Base-by-base conservation (phyloP, 2,888 invertebrate species). In the Acleris cristana region DNA sequence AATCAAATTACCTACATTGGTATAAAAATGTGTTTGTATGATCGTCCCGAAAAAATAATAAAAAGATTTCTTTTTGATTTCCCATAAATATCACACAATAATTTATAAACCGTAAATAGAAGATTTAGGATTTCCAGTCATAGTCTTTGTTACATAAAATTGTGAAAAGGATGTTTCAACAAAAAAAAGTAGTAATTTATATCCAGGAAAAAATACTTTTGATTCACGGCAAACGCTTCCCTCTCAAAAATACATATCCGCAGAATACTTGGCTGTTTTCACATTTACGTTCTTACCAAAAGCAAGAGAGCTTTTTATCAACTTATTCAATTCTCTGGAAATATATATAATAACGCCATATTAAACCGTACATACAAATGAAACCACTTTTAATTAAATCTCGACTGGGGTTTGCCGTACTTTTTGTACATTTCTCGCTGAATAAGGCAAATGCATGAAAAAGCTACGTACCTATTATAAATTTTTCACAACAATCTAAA, bases 111-210 rank as follows among this genome's bases (percentile, higher is more conserved):
- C 14, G 40, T 14, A 40, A 14, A 40, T 40, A 34, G 8, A 34
- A 34, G 34, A 34, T 34, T 4, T 4, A 14, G 0, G 40, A 40
- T 40, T 40, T 40, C 4, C 14, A 14, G 14, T 40, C 4, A 5
- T 14, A 34, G 12, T 14, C 14, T 14, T 5, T 4, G 40, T 14
- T 40, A 40, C 4, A 40, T 40, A 34, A 34, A 12, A 30, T 44
- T 55, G 74, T 79, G 76, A 73, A 71, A 69, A 69, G 69, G 74
- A 76, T 73, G 73, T 77, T 72, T 74, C 75, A 70, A 73, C 74
- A 72, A 76, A 74, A 74, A 77, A 74, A 76, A 64, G 68, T 57
- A 73, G 70, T 79, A 81, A 81, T 81, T 83, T 83, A 83, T 78
- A 77, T 79, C 74, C 77, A 78, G 79, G 80, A 80, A 80, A 75